Conservation (phyloP, 2,888 invertebrate species). For the Dysmachus trigonus region DNA sequence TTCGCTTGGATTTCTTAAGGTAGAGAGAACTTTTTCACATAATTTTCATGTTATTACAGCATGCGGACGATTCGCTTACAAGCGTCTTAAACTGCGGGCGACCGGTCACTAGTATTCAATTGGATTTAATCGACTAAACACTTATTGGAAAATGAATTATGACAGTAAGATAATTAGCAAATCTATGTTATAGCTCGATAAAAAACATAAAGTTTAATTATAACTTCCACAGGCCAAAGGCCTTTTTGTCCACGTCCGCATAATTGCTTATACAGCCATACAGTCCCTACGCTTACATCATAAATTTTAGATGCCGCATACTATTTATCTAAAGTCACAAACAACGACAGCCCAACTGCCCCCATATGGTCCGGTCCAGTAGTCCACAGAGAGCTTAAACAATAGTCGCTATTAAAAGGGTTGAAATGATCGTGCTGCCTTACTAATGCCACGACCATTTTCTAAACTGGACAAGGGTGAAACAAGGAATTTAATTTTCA, state of each 20-base stretch:
- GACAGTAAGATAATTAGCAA: too few relatives aligned
- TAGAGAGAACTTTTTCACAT: too few relatives aligned
- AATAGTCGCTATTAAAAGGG: neutral
- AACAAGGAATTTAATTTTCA: constrained; percentile 9
- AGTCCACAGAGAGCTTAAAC: neutral
- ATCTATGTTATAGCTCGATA: too few relatives aligned
- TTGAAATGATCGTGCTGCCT: neutral
- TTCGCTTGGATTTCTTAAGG: too few relatives aligned
- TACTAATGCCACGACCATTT: constrained; percentile 11
- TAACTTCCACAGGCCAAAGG: neutral
- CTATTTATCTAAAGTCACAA: constrained; percentile 8
- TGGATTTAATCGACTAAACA: too few relatives aligned
- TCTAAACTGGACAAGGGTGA: constrained; percentile 3
- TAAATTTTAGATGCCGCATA: constrained; percentile 10
- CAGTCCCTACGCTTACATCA: neutral
- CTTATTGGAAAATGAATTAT: too few relatives aligned
- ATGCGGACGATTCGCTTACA: too few relatives aligned
- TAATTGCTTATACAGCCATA: neutral
- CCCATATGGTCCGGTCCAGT: neutral
- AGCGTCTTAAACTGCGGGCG: too few relatives aligned
- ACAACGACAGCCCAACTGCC: neutral
- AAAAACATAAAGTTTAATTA: neutral
- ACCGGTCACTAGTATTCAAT: too few relatives aligned
- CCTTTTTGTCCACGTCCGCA: neutral
- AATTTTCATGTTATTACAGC: too few relatives aligned